A percentile compares a stretch with the other conserved stretches of the same genome.
Evolutionary conservation across 2,797 vertebrate genomes (phyloP).

Genomic region (Tenualosa ilisha): DNA sequence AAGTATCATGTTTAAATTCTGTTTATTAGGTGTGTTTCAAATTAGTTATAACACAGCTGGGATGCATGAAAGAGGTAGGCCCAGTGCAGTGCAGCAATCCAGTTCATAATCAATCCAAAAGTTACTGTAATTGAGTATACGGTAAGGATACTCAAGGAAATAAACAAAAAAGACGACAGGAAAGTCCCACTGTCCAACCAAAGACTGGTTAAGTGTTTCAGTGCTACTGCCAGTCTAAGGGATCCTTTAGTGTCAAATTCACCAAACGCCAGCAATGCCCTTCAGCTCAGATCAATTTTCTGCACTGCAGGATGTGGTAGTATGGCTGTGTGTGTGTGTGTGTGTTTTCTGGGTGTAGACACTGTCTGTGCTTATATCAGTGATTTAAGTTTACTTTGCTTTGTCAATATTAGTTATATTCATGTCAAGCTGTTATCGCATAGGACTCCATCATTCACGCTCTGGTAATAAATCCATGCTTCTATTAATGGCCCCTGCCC

Average conservation of each 20-base stretch:
- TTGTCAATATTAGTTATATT: not conserved
- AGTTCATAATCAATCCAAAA: not conserved
- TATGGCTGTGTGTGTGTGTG: not conserved
- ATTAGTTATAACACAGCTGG: not conserved
- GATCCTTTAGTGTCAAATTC: constrained; percentile 13
- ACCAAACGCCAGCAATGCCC: constrained; percentile 10
- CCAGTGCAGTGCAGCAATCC: not conserved
- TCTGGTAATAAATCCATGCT: not conserved
- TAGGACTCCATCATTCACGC: not conserved
- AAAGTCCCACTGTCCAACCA: not conserved
- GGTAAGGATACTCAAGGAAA: not conserved
- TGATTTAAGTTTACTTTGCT: not conserved
- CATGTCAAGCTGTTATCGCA: not conserved
- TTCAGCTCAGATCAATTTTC: constrained; percentile 21
- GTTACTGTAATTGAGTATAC: not conserved
- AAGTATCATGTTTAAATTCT: not conserved
- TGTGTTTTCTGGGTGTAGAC: constrained; percentile 44
- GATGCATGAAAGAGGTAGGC: not conserved
- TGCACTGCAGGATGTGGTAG: constrained; percentile 10
- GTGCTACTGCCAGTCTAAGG: not conserved
- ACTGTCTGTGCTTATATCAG: not conserved
- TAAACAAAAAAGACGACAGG: not conserved
- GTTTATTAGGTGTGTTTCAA: not conserved
- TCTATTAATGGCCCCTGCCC: not conserved
- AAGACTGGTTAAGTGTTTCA: not conserved